Base-by-base conservation (phyloP, 2,797 vertebrate species). In the Pygocentrus nattereri region DNA sequence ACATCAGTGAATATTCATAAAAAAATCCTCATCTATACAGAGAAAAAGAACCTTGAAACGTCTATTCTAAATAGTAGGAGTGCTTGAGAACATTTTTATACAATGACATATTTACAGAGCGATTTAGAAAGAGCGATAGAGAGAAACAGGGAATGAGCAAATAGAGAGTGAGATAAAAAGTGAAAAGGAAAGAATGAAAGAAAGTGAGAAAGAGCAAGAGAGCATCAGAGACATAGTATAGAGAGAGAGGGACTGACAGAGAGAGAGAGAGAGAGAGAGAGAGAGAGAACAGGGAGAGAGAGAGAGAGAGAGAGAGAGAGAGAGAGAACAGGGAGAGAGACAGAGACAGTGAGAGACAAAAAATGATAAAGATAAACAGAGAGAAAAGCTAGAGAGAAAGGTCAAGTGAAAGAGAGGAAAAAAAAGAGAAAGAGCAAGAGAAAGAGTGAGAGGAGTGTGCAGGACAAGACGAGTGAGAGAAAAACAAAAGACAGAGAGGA, bases 1-100 rank as follows among this genome's bases (percentile, higher is more conserved):
- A 44, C 5, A 19, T 68, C 38, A 38, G 44, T 41, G 27, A 78
- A 74, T 79, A 72, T 72, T 72, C 69, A 72, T 72, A 72, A 44
- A 52, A 50, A 27, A 10, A 31, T 58, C n/a, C 31, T 50, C 31
- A n/a, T 65, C 56, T 65, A 27, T 0, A 34, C 38, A 2, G 13
- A n/a, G 16, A 31, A 74, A 41, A 74, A 41, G n/a, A 15, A 54
- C 49, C 31, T 30, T 50, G 6, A 25, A 64, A 34, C 62, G 41
- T 59, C 7, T 30, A 10, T 38, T 31, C 4, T 16, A 10, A 75
- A 34, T 31, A 81, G 7, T 3, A 18, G 16, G 68, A 71, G 68
- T 71, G 47, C 44, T 49, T 49, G 41, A 25, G 41, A 18, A 41
- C 1, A 47, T 30, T 4, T 75, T 76, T 64, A 34, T 27, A 13